Base-by-base conservation (phyloP, 2,113 vertebrate species). In the Synchiropus splendidus region DNA sequence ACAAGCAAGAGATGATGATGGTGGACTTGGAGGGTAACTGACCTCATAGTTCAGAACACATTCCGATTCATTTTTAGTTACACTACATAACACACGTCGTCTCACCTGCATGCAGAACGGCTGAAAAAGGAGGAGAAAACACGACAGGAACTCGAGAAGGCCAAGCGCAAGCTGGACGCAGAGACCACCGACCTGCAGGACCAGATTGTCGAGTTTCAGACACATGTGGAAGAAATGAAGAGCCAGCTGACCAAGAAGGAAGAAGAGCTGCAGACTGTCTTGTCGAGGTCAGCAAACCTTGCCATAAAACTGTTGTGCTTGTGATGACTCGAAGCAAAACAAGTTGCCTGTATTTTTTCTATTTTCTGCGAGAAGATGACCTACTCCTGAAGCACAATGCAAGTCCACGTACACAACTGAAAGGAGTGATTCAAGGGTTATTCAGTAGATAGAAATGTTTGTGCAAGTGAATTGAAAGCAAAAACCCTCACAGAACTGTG, bases 1-100 rank as follows among this genome's bases (percentile, higher is more conserved):
- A 98, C 78, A 99, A 98, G 76, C 95, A 98, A 70, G 95, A 99
- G 80, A 87, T 96, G 87, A 90, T 98, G 90, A 96, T 99, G 86
- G 88, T 89, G 0, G 94, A 99, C 60, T 79, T 99, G 56, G 95
- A 99, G 88, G 95, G 95, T 98, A 52, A 75, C 66, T 2, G 72
- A 57, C n/a, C 9, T 17, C 1, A 11, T 15, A 12, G n/a, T n/a
- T n/a, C n/a, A n/a, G n/a, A n/a, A n/a, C n/a, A n/a, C n/a, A n/a
- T n/a, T n/a, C n/a, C n/a, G n/a, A n/a, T n/a, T n/a, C n/a, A n/a
- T n/a, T n/a, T n/a, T n/a, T n/a, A n/a, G n/a, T n/a, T n/a, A n/a
- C n/a, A n/a, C n/a, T n/a, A n/a, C n/a, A n/a, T n/a, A n/a, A n/a
- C 4, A 5, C 21, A 27, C 21, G 21, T 27, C 4, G 16, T 42